Conservation (phyloP, 2,888 invertebrate species). For the Gibbula magus region DNA sequence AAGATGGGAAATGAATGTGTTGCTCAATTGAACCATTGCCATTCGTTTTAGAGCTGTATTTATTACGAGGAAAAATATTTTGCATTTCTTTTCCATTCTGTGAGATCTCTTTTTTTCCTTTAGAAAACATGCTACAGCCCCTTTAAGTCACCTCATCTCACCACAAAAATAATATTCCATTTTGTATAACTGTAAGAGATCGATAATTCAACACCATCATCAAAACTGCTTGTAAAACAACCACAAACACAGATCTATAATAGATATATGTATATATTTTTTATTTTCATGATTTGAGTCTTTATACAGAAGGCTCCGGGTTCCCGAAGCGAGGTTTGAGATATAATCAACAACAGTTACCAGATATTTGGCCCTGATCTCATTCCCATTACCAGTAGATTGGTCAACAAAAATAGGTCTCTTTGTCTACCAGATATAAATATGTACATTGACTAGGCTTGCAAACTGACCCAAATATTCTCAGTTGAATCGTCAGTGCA, state of each 20-base stretch:
- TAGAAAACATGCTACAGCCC: too few species aligned
- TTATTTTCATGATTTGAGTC: constrained; percentile 5
- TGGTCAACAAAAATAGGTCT: constrained; percentile 23
- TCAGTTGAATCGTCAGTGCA: background rate
- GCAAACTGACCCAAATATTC: background rate
- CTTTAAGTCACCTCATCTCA: too few species aligned
- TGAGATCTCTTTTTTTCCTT: too few species aligned
- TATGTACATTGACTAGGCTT: constrained; percentile 19
- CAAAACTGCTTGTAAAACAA: background rate
- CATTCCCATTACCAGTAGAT: constrained; percentile 24
- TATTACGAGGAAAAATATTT: too few species aligned
- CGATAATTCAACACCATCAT: background rate
- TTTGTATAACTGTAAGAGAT: too few species aligned
- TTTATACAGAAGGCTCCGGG: background rate
- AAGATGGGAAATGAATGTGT: too few species aligned
- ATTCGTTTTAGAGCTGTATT: too few species aligned
- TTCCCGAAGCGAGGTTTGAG: background rate
- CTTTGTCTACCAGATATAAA: constrained; percentile 2
- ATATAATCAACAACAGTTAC: constrained; percentile 6
- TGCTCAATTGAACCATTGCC: too few species aligned
- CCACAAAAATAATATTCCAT: too few species aligned
- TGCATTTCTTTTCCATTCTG: too few species aligned
- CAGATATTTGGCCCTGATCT: background rate
- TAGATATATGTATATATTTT: constrained; percentile 9
- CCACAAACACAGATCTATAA: background rate